phyloP scores from a whole-genome alignment of 2,888 invertebrate genomes.

The Pemphredon lugubris region DNA sequence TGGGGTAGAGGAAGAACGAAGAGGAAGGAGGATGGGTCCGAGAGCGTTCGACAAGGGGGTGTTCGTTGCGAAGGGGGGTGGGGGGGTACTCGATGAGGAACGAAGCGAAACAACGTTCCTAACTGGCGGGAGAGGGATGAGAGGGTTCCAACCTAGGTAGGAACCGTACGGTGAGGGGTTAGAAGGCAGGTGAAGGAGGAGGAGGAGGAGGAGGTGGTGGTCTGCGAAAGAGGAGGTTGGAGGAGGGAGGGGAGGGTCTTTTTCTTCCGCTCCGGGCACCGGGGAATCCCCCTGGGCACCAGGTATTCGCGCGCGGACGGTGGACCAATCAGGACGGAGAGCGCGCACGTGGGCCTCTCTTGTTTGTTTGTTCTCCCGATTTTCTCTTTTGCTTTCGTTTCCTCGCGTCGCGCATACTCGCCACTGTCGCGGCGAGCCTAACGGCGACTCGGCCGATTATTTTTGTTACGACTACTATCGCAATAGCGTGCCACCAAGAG shows the following conservation, averaged over 20 bases:
- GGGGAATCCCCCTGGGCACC: conserved; percentile 27
- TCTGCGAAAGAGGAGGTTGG: too few relatives aligned
- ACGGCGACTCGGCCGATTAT: conserved; percentile 75
- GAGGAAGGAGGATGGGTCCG: conserved; percentile 2
- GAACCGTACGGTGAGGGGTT: too few relatives aligned
- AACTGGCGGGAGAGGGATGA: conserved; percentile 53
- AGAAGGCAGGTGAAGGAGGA: too few relatives aligned
- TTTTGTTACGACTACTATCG: conserved; percentile 72
- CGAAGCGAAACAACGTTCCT: conserved; percentile 60
- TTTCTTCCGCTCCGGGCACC: conserved; percentile 46
- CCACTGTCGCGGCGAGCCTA: conserved; percentile 54
- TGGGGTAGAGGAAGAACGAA: not conserved
- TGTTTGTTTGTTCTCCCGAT: conserved; percentile 25
- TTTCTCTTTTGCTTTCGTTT: conserved; percentile 14
- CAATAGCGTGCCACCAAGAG: conserved; percentile 55
- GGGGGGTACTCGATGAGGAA: conserved; percentile 57
- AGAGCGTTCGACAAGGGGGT: conserved; percentile 33
- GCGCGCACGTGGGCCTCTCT: conserved; percentile 33
- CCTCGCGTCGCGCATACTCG: conserved; percentile 48
- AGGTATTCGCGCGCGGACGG: conserved; percentile 52
- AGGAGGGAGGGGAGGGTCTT: conserved; percentile 26
- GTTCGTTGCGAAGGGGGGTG: conserved; percentile 41
- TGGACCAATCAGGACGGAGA: conserved; percentile 49
- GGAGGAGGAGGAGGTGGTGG: too few relatives aligned
- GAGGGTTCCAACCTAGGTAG: conserved; percentile 42